phyloP scores from a whole-genome alignment of 2,113 vertebrate genomes.

The Sinocyclocheilus anophthalmus region DNA sequence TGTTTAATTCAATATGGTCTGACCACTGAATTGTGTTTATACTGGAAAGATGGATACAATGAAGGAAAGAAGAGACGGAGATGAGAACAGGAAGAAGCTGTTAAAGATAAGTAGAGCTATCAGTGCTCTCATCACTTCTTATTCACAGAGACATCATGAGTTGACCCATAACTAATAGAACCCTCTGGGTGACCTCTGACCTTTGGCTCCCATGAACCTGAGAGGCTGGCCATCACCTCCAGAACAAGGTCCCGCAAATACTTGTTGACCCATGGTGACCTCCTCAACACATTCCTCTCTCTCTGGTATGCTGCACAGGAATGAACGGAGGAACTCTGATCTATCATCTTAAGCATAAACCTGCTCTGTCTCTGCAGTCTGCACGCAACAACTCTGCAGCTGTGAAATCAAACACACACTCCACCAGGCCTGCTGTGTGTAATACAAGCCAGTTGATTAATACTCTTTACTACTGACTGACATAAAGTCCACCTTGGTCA shows the following conservation, averaged over 20 bases:
- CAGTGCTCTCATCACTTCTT: conserved; percentile 33
- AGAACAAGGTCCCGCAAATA: conserved; percentile 29
- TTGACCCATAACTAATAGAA: conserved; percentile 26
- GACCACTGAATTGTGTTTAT: background rate
- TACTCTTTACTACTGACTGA: background rate
- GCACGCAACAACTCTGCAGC: conserved; percentile 5
- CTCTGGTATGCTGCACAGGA: conserved; percentile 19
- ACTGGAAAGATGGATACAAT: conserved; percentile 8
- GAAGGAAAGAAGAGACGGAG: background rate
- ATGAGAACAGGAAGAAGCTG: conserved; percentile 4
- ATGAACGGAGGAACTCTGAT: background rate
- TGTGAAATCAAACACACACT: conserved; percentile 5
- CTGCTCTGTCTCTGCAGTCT: conserved; percentile 29
- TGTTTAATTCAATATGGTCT: background rate
- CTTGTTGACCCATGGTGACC: conserved; percentile 26
- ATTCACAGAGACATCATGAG: conserved; percentile 11
- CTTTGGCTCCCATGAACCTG: conserved; percentile 34
- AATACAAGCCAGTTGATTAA: background rate
- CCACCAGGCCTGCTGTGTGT: background rate
- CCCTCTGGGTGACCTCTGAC: conserved; percentile 40
- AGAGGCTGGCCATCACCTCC: conserved; percentile 44
- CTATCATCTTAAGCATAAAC: background rate
- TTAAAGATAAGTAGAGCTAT: conserved; percentile 12
- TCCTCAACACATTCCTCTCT: background rate
- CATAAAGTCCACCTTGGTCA: background rate